Conservation (phyloP, 2,888 invertebrate species). For the Marronus borbonicus region DNA sequence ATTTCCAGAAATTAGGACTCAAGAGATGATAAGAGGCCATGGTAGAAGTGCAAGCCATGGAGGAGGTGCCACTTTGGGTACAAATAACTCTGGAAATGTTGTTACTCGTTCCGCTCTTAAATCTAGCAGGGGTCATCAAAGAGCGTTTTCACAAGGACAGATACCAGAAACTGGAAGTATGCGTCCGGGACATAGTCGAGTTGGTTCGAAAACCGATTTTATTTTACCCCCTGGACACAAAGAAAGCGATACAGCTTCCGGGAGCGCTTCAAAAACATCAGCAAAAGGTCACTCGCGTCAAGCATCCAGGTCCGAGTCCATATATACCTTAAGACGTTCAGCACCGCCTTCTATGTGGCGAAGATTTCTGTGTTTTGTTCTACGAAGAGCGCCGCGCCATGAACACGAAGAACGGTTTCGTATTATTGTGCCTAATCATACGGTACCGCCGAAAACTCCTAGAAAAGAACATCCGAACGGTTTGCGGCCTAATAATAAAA, state of each 20-base stretch:
- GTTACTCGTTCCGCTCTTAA: conserved; percentile 80
- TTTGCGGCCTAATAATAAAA: conserved; percentile 86
- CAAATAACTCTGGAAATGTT: conserved; percentile 68
- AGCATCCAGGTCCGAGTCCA: conserved; percentile 90
- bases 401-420: conserved; percentile 77
- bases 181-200: conserved; percentile 82
- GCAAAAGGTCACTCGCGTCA: conserved; percentile 86
- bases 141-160: conserved; percentile 91
- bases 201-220: conserved; percentile 90
- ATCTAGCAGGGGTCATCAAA: conserved; percentile 82
- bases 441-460: conserved; percentile 86
- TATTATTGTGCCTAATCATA: conserved; percentile 87
- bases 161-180: conserved; percentile 76
- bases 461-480: conserved; percentile 88
- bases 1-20: conserved; percentile 66
- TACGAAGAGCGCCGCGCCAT: conserved; percentile 76
- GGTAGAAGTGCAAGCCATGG: conserved; percentile 90
- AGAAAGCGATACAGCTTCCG: conserved; percentile 71
- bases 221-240: conserved; percentile 90
- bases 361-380: conserved; percentile 76
- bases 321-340: conserved; percentile 87
- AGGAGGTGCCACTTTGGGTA: conserved; percentile 74
- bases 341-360: conserved; percentile 83
- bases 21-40: conserved; percentile 73
- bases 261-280: conserved; percentile 69